phyloP scores from a whole-genome alignment of 2,113 vertebrate species.

The Columba janthina region DNA sequence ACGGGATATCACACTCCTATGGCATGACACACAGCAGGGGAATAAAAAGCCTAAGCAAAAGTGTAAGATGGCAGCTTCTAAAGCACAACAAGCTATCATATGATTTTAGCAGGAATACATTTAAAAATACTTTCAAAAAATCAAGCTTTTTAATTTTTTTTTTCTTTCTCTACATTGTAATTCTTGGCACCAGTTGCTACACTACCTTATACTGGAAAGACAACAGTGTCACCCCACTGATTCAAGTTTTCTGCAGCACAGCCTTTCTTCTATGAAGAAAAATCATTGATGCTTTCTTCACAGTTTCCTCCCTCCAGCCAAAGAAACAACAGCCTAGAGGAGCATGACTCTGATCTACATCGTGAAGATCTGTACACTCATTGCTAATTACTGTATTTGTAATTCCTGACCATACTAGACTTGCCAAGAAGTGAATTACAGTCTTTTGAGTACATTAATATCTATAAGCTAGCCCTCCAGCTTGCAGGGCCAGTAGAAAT shows the following conservation, averaged over 20 bases:
- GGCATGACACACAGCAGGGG: not conserved
- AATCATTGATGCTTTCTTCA: not conserved
- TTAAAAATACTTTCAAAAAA: not conserved
- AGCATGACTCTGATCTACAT: not conserved
- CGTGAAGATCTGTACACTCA: not conserved
- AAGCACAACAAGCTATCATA: not conserved
- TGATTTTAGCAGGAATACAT: not conserved
- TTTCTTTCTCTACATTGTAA: not conserved
- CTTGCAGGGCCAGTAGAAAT: not conserved
- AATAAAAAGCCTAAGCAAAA: not conserved
- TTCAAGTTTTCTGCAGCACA: not conserved
- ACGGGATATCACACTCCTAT: rapidly evolving
- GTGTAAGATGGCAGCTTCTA: not conserved
- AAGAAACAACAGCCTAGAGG: not conserved
- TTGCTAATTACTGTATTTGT: constrained; percentile 4
- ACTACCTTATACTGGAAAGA: not conserved
- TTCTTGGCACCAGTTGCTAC: not conserved
- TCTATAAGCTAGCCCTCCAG: not conserved
- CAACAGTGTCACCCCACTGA: not conserved
- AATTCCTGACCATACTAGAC: constrained; percentile 11
- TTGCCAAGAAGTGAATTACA: constrained; percentile 34
- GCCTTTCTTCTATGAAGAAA: not conserved
- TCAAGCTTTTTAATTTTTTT: not conserved
- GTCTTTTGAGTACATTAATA: constrained; percentile 7
- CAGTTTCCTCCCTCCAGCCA: not conserved